Conservation (phyloP, 2,113 vertebrate species). For the Burhinus bistriatus region DNA sequence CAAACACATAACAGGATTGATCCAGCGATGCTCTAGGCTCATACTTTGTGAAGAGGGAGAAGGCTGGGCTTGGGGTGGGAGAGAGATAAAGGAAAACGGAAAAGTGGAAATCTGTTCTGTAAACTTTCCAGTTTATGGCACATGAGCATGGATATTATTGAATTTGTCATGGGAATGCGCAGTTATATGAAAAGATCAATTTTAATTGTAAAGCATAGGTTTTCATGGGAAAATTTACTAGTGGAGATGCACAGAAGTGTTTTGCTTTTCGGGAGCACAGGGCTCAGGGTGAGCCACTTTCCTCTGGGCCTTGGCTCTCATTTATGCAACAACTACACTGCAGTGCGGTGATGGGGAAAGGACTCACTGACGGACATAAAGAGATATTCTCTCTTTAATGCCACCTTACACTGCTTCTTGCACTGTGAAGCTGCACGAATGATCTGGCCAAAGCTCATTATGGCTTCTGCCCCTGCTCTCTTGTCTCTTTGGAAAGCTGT, state of each 20-base stretch:
- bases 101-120: neutral
- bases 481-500: neutral
- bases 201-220: neutral
- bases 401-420: neutral
- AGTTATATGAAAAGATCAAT: neutral
- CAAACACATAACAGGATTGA: neutral
- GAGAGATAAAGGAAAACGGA: neutral
- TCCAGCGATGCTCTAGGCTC: neutral
- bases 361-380: neutral
- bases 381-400: neutral
- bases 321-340: neutral
- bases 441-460: neutral
- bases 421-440: neutral
- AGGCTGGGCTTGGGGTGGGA: neutral
- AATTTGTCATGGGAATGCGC: neutral
- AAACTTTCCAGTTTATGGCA: neutral
- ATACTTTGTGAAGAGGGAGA: neutral
- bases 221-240: neutral
- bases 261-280: neutral
- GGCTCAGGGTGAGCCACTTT: neutral
- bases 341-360: fast-evolving
- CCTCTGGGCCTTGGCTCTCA: neutral
- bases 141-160: neutral
- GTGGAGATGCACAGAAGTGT: neutral
- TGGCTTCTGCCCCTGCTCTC: neutral